These are phyloP conservation scores for Hepsetus odoe DNA, from an alignment of 2,113 vertebrate genomes.

Conservation along the genomic window DNA sequence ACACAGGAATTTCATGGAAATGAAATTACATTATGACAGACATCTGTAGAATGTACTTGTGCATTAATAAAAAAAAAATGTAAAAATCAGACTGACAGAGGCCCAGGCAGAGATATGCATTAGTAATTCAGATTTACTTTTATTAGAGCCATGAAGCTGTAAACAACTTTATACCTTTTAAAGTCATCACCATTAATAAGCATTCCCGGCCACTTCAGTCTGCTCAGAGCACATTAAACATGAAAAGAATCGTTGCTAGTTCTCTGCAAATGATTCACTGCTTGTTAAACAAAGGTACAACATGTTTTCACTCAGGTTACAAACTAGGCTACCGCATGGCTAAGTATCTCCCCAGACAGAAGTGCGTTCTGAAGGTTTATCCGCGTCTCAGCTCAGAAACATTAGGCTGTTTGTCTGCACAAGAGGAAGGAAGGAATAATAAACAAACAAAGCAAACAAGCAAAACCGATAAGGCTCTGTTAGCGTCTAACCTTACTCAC, in stretches of 20 bases:
- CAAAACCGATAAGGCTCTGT: background rate
- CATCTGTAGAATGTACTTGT: background rate
- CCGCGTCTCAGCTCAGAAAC: background rate
- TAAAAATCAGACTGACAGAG: background rate
- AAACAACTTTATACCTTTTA: background rate
- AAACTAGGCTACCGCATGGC: background rate
- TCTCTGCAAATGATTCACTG: conserved; percentile 70
- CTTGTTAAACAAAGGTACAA: conserved; percentile 56
- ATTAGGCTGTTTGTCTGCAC: background rate
- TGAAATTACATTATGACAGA: too few relatives aligned
- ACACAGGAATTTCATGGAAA: background rate
- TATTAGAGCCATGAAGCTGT: background rate
- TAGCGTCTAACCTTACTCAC: background rate
- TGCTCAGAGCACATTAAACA: background rate
- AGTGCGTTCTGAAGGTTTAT: background rate
- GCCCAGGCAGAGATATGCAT: background rate
- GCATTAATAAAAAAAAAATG: background rate
- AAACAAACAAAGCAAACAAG: background rate
- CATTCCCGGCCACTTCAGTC: background rate
- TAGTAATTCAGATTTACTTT: background rate
- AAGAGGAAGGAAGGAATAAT: conserved; percentile 7
- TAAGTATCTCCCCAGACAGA: background rate
- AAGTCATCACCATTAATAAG: background rate
- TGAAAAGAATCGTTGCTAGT: background rate
- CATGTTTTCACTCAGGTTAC: background rate